Conservation (phyloP, 2,113 vertebrate species). For the Lepus americanus region DNA sequence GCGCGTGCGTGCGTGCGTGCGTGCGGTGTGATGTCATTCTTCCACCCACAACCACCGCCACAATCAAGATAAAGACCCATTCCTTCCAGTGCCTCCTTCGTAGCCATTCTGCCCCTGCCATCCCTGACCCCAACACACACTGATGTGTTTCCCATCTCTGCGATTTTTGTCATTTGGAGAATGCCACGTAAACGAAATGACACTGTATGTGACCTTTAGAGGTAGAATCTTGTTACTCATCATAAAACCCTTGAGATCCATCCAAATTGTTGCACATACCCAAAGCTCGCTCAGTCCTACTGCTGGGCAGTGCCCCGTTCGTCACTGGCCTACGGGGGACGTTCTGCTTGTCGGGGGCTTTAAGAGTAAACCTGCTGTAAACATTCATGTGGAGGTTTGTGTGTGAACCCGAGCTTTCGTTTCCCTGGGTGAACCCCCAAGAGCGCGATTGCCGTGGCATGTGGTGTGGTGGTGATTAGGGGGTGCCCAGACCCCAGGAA, state of each 20-base stretch:
- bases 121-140: not conserved
- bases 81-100: not conserved
- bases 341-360: not conserved
- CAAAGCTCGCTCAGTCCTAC: not conserved
- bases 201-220: slow-evolving; percentile 8
- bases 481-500: not conserved
- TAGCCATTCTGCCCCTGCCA: not conserved
- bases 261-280: not conserved
- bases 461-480: not conserved
- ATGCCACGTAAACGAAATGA: not conserved
- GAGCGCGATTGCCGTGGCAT: not conserved
- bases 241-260: not conserved
- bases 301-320: not conserved
- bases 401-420: not conserved
- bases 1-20: too few relatives aligned
- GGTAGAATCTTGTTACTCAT: not conserved
- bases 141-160: not conserved
- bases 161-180: slow-evolving; percentile 29
- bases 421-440: not conserved
- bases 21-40: not conserved
- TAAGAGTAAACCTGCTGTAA: not conserved
- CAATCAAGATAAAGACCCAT: not conserved
- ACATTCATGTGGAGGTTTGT: not conserved
- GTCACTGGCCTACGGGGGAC: not conserved
- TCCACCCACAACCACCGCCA: not conserved